phyloP scores from a whole-genome alignment of 2,797 vertebrate genomes.

The Anguilla marmorata region DNA sequence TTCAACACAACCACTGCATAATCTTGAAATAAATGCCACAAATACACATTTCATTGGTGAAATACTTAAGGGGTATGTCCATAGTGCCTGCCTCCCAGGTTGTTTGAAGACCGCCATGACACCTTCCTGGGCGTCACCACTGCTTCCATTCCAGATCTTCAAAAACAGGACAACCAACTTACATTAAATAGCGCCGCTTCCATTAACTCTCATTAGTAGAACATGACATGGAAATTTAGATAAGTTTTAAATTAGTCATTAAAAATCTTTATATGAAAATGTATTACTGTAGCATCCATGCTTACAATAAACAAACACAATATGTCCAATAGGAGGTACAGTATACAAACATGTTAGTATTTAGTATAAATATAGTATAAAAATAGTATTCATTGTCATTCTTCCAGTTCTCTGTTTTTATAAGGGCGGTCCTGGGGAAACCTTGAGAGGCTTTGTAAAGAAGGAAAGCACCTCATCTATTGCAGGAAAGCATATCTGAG shows the following conservation, averaged over 20 bases:
- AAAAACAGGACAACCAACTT: neutral
- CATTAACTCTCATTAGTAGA: neutral
- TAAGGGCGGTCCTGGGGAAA: neutral
- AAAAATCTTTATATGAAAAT: too few relatives aligned
- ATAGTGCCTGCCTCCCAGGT: too few relatives aligned
- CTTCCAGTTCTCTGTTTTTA: neutral
- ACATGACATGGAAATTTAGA: neutral
- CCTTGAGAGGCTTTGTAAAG: neutral
- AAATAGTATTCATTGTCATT: neutral
- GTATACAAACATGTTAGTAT: too few relatives aligned
- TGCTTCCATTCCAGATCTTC: too few relatives aligned
- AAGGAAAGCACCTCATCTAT: neutral
- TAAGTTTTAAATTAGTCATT: too few relatives aligned
- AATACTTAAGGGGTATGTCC: neutral
- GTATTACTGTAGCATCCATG: too few relatives aligned
- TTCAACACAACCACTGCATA: neutral
- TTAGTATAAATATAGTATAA: too few relatives aligned
- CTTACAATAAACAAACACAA: too few relatives aligned
- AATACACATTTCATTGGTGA: neutral
- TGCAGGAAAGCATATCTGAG: neutral
- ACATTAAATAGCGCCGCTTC: neutral
- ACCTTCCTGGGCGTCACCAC: neutral
- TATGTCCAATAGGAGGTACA: too few relatives aligned
- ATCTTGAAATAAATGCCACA: neutral
- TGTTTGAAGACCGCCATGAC: neutral